Evolutionary conservation across 1,140 invertebrate species (phyloP).

Genomic region (Cotesia vestalis): DNA sequence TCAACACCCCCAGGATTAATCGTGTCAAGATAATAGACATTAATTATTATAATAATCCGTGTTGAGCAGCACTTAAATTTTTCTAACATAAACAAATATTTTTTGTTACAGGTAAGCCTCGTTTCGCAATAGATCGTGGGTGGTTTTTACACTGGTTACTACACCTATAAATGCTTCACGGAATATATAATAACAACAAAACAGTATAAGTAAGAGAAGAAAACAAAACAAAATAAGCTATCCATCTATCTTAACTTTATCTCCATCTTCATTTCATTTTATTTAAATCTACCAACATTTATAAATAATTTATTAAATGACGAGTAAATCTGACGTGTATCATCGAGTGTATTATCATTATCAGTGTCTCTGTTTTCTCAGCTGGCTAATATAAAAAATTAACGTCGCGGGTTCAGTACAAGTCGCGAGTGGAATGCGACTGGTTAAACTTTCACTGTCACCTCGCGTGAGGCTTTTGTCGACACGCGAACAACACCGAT

Average conservation of each 20-base stretch:
- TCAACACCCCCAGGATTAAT: not conserved
- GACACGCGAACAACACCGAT: conserved; percentile 45
- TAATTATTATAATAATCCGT: not conserved
- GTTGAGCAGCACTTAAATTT: not conserved
- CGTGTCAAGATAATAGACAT: conserved; percentile 17
- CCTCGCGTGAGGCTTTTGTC: conserved; percentile 48
- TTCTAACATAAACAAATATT: not conserved
- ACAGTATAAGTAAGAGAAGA: not conserved
- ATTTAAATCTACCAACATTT: not conserved
- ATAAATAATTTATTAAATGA: conserved; percentile 22
- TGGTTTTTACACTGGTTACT: not conserved
- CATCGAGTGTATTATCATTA: conserved; percentile 32
- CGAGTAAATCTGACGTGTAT: conserved; percentile 16
- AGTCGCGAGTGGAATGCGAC: conserved; percentile 50
- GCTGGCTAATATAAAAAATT: conserved; percentile 27
- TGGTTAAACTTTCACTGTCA: conserved; percentile 56
- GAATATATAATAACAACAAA: no score
- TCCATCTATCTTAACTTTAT: not conserved
- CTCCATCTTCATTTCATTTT: not conserved
- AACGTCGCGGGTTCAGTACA: conserved; percentile 28
- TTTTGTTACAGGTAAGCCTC: not conserved
- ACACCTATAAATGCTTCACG: not conserved
- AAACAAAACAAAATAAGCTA: not conserved
- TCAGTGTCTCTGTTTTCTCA: conserved; percentile 35
- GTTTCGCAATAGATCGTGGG: not conserved